Conservation (phyloP, 1,140 invertebrate species). For the Stegodyphus mimosarum region DNA sequence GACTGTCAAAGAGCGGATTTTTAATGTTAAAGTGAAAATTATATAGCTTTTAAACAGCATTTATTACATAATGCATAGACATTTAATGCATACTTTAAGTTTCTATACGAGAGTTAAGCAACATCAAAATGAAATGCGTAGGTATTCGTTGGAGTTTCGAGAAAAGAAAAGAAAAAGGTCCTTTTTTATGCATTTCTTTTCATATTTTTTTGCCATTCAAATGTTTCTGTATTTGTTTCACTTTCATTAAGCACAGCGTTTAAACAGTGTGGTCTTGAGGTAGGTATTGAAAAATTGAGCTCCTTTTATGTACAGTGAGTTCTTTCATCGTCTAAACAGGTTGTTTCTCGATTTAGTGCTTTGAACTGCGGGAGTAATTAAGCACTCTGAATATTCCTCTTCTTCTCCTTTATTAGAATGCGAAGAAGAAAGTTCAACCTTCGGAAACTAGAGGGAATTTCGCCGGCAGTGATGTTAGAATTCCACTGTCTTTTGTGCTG, state of each 20-base stretch:
- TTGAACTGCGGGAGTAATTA: conserved; percentile 58
- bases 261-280: conserved; percentile 47
- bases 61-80: no score
- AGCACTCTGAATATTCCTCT: conserved; percentile 51
- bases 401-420: conserved; percentile 55
- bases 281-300: conserved; percentile 58
- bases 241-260: conserved; percentile 56
- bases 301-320: conserved; percentile 37
- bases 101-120: no score
- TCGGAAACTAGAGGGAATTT: conserved; percentile 28
- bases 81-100: no score
- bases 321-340: conserved; percentile 57
- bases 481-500: conserved; percentile 53
- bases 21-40: no score
- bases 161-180: neutral
- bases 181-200: neutral
- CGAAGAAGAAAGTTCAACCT: conserved; percentile 38
- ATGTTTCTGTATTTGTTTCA: conserved; percentile 55
- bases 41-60: no score
- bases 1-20: no score
- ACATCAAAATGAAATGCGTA: neutral
- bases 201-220: conserved; percentile 30
- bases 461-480: conserved; percentile 51
- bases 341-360: conserved; percentile 59
- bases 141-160: neutral